Evolutionary conservation across 64 coral and sea anemone genomes (phyloP).

Genomic region (Montipora efflorescens): DNA sequence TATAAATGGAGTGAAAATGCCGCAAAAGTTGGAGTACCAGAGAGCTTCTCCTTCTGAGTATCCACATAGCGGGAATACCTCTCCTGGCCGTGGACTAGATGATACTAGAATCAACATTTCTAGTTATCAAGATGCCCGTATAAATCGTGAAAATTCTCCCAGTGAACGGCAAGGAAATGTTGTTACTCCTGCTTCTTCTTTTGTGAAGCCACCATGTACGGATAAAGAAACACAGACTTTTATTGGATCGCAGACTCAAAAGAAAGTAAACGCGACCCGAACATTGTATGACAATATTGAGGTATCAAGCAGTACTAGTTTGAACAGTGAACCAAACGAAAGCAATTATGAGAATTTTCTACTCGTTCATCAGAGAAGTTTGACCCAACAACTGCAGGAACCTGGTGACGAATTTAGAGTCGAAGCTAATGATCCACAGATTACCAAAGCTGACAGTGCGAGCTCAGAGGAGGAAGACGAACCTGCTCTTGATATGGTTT

Average conservation of each 20-base stretch:
- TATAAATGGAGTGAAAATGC: background rate
- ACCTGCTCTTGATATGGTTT: background rate
- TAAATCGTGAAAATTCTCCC: background rate
- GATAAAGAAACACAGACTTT: conserved; percentile 30
- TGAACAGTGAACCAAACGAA: background rate
- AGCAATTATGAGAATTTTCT: background rate
- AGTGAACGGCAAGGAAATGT: background rate
- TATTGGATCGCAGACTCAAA: background rate
- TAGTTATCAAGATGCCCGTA: background rate
- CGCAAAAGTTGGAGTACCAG: background rate
- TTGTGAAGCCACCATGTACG: background rate
- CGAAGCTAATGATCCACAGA: background rate
- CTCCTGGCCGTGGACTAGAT: background rate
- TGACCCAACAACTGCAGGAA: background rate
- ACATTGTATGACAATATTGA: background rate
- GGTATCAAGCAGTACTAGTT: background rate
- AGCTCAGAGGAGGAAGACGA: background rate
- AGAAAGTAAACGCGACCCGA: background rate
- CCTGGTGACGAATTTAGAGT: background rate
- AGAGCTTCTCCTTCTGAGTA: background rate
- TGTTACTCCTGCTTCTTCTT: background rate
- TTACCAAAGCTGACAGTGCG: background rate
- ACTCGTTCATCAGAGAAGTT: background rate
- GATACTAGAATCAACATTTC: background rate
- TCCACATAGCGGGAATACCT: background rate